phyloP scores from a whole-genome alignment of 2,888 invertebrate genomes.

The Catocala fraxini region DNA sequence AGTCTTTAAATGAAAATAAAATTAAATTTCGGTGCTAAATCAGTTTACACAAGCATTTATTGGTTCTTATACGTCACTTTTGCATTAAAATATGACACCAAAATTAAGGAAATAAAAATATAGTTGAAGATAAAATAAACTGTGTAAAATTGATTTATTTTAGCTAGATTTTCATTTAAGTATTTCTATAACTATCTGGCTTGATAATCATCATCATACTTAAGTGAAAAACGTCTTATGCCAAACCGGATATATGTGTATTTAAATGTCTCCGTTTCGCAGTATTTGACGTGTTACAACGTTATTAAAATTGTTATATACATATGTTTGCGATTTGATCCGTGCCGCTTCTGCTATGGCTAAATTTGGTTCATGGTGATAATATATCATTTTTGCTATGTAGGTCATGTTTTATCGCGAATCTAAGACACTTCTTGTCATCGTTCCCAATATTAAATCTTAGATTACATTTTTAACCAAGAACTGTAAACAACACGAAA shows the following conservation, averaged over 20 bases:
- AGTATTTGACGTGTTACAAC: background rate
- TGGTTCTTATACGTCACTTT: too few species aligned
- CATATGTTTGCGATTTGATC: background rate
- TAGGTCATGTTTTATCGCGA: conserved; percentile 61
- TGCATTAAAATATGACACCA: too few species aligned
- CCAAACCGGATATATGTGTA: background rate
- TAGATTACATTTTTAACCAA: conserved; percentile 30
- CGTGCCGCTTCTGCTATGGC: conserved; percentile 12
- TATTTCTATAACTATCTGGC: too few species aligned
- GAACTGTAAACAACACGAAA: conserved; percentile 1
- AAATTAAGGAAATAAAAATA: too few species aligned
- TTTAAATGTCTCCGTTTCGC: background rate
- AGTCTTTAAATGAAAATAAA: background rate
- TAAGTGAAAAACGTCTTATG: too few species aligned
- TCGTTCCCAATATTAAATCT: conserved; percentile 42
- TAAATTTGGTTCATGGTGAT: conserved; percentile 48
- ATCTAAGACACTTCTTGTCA: conserved; percentile 46
- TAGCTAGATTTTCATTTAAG: too few species aligned
- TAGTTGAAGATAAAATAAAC: too few species aligned
- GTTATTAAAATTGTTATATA: background rate
- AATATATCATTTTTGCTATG: conserved; percentile 46
- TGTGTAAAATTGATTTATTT: too few species aligned
- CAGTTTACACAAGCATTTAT: background rate
- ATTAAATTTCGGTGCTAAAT: background rate
- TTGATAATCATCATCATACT: too few species aligned